These are phyloP conservation scores for Hestina assimilis DNA, from an alignment of 1,140 invertebrate genomes.

Conservation along the genomic window DNA sequence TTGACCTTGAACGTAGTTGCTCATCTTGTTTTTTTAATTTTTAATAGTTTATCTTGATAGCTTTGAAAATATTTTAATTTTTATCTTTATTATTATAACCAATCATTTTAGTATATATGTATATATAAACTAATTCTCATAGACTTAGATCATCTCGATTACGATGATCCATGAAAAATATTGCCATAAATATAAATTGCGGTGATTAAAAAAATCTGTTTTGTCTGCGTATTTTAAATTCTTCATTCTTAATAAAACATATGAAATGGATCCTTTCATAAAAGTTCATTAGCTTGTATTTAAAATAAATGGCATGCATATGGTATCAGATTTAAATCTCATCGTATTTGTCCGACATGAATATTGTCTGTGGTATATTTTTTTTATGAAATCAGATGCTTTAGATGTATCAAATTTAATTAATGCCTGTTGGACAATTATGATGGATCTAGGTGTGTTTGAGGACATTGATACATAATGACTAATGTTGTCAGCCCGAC, in stretches of 20 bases:
- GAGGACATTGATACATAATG: not conserved
- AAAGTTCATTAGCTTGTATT: conserved; percentile 15
- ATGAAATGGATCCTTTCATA: conserved; percentile 17
- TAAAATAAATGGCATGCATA: conserved; percentile 10
- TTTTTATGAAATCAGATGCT: conserved; percentile 2
- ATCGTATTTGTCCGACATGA: not conserved
- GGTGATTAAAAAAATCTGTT: not conserved
- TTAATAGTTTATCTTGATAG: no score
- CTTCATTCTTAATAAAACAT: not conserved
- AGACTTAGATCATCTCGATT: not conserved
- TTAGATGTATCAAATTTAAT: conserved; percentile 2
- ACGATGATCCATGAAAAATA: not conserved
- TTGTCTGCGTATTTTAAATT: conserved; percentile 4
- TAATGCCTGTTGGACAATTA: not conserved
- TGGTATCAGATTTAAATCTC: conserved; percentile 9
- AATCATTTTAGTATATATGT: not conserved
- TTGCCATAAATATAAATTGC: conserved; percentile 5
- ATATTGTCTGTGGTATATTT: not conserved
- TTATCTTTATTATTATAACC: not conserved
- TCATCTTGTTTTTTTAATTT: no score
- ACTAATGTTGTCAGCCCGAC: no score
- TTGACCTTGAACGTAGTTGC: no score
- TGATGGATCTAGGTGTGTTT: conserved; percentile 7
- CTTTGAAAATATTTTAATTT: not conserved
- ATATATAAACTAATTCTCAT: not conserved